Evolutionary conservation across 2,797 vertebrate genomes (phyloP), one percentile per base, ranked within the genome.

Genomic region (Erithacus rubecula): DNA sequence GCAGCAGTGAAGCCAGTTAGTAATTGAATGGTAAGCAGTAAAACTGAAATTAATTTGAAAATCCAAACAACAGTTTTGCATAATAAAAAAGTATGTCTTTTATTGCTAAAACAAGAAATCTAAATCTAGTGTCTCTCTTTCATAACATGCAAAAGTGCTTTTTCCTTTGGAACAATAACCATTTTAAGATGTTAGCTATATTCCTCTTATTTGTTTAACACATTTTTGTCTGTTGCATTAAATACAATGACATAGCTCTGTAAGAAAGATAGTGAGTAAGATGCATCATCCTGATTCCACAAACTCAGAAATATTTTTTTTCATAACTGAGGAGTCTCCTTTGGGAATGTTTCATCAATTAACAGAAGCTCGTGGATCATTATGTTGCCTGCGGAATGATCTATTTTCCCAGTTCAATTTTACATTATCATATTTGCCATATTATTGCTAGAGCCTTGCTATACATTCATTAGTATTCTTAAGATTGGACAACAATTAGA

Each of bases 401-500:
- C 34, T 51, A 11, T 53, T 69, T 83, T 92, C 69, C 23, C 16
- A 62, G 24, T 2, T 62, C 22, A 83, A 63, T 89, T 95, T 89
- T 62, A 64, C 52, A 80, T 89, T 87, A 47, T 85, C 37, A 56
- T 32, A 16, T 37, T 65, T 74, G 19, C 43, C 16, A 64, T 89
- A 65, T 84, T 89, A 67, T 46, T 86, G 75, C 16, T 71, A 58
- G 12, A 89, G 6, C 14, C 44, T 79, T 88, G 15, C 3, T 67
- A 46, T 46, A 75, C 17, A 64, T 90, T 96, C 55, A 83, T 23
- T 93, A 91, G 37, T 67, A 72, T 92, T 65, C 43, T 76, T 91
- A 86, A 90, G 67, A 95, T 88, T 84, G 89, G 19, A 34, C 4
- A 71, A 87, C 17, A 83, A 95, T 88, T 90, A 93, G 29, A 59